Evolutionary conservation across 2,113 vertebrate genomes (phyloP).

Genomic region (Solea solea): DNA sequence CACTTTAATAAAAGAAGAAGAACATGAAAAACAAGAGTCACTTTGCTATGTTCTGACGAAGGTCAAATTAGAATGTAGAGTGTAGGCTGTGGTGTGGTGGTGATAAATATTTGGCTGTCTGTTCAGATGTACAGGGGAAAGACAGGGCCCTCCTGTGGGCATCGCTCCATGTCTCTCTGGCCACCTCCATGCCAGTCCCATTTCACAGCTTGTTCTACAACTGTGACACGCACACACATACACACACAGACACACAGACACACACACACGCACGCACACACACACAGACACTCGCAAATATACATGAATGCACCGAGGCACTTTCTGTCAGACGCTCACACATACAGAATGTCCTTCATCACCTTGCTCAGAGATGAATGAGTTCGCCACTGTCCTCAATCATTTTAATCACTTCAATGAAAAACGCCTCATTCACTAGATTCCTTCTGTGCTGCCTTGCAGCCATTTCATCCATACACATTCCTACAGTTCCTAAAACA

Average conservation of each 20-base stretch:
- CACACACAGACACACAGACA: constrained; percentile 9
- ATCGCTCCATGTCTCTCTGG: constrained; percentile 49
- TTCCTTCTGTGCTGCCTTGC: constrained; percentile 68
- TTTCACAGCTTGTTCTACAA: constrained; percentile 77
- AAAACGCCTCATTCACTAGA: constrained; percentile 75
- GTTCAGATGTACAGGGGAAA: constrained; percentile 65
- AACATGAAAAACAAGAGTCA: constrained; percentile 7
- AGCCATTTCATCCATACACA: constrained; percentile 65
- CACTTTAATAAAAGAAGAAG: not conserved
- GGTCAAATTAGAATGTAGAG: constrained; percentile 69
- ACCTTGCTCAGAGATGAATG: constrained; percentile 83
- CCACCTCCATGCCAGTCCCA: constrained; percentile 60
- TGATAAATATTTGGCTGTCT: constrained; percentile 66
- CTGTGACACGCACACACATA: constrained; percentile 44
- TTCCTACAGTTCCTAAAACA: constrained; percentile 36
- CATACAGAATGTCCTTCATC: constrained; percentile 70
- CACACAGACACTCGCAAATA: constrained; percentile 19
- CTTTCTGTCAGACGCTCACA: constrained; percentile 41
- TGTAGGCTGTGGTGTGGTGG: constrained; percentile 29
- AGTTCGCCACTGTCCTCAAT: constrained; percentile 78
- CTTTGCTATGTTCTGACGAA: constrained; percentile 56
- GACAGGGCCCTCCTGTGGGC: constrained; percentile 67
- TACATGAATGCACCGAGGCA: constrained; percentile 27
- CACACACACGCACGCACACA: constrained; percentile 17
- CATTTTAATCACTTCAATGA: constrained; percentile 83